These are phyloP conservation scores for Heterotilapia buettikoferi DNA, from an alignment of 2,113 vertebrate species.

Conservation along the genomic window DNA sequence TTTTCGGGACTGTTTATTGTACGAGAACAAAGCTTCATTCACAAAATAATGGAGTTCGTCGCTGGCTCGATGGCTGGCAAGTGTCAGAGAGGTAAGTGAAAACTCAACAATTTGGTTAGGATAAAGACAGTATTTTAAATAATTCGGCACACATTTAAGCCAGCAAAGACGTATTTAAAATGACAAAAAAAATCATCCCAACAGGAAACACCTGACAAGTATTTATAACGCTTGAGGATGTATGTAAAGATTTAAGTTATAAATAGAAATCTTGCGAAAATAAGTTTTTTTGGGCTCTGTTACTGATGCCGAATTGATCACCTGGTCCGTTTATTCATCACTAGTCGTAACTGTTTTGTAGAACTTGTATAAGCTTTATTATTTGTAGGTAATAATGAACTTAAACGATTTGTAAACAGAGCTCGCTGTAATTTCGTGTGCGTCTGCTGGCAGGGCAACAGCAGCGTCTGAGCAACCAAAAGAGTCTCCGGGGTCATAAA, in stretches of 20 bases:
- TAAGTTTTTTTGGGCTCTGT: rapidly evolving
- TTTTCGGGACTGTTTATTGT: not conserved
- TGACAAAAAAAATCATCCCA: not conserved
- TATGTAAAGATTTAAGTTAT: not conserved
- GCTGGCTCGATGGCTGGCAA: rapidly evolving
- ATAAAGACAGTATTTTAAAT: rapidly evolving
- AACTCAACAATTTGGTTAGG: rapidly evolving
- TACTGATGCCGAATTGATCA: not conserved
- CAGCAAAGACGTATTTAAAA: rapidly evolving
- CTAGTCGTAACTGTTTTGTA: rapidly evolving
- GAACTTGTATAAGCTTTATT: rapidly evolving
- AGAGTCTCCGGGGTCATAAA: not conserved
- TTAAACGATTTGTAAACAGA: not conserved
- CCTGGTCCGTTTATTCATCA: rapidly evolving
- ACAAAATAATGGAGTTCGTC: not conserved
- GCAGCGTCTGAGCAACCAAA: not conserved
- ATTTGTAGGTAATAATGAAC: rapidly evolving
- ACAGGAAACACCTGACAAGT: not conserved
- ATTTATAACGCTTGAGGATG: not conserved
- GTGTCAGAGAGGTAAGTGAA: rapidly evolving
- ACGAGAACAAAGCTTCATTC: not conserved
- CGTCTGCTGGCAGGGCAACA: constrained; percentile 27
- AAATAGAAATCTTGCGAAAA: rapidly evolving
- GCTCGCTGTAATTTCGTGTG: not conserved
- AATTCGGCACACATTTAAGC: not conserved